phyloP scores from a whole-genome alignment of 2,888 invertebrate genomes.

The Rhamnusium bicolor region DNA sequence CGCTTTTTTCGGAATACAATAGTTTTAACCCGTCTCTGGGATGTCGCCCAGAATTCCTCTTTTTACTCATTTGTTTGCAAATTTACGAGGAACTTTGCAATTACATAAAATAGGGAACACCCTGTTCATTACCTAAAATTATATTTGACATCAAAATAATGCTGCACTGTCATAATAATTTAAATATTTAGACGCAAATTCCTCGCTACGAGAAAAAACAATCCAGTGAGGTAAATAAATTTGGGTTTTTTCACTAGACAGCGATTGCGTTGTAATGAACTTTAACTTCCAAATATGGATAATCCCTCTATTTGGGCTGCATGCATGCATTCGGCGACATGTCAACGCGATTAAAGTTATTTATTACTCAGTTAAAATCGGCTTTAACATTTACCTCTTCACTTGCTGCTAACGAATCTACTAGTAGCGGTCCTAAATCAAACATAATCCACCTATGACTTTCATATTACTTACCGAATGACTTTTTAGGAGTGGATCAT shows the following conservation, averaged over 20 bases:
- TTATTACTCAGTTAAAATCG: slow-evolving; percentile 53
- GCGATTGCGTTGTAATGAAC: slow-evolving; percentile 27
- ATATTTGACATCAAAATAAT: no score
- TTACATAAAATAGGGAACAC: no score
- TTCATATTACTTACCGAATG: slow-evolving; percentile 36
- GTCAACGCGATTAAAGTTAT: slow-evolving; percentile 55
- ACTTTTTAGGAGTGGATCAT: slow-evolving; percentile 20
- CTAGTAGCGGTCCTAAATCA: slow-evolving; percentile 31
- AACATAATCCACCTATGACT: slow-evolving; percentile 33
- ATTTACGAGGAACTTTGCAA: no score
- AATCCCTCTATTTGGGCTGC: slow-evolving; percentile 34
- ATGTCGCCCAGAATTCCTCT: no score
- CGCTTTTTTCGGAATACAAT: no score
- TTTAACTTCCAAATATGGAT: slow-evolving; percentile 30
- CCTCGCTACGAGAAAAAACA: not conserved
- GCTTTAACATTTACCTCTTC: slow-evolving; percentile 54
- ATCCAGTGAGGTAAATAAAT: slow-evolving; percentile 13
- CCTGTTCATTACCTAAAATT: no score
- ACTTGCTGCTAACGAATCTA: slow-evolving; percentile 45
- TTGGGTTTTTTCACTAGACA: not conserved
- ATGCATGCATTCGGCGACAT: slow-evolving; percentile 41
- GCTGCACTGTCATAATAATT: no score
- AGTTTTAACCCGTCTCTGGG: no score
- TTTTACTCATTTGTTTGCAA: no score
- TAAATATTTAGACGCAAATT: no score